Conservation (phyloP, 2,797 vertebrate species). For the Poeciliopsis paucimaculata region DNA sequence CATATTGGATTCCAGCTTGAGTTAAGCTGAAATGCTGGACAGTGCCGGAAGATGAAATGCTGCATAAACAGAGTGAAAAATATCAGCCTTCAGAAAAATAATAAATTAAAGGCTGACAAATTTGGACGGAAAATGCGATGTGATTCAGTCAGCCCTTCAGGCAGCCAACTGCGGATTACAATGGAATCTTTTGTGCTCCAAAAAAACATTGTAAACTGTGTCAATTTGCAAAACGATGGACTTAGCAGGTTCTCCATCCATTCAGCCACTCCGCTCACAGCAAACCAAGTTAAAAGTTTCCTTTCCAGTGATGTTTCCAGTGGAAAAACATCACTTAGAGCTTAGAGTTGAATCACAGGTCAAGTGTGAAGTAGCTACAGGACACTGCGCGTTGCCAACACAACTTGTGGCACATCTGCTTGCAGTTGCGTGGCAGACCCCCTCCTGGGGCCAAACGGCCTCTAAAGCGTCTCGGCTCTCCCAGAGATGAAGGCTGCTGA, state of each 20-base stretch:
- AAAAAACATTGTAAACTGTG: background rate
- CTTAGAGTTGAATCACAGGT: conserved; percentile 52
- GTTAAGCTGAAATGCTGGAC: conserved; percentile 57
- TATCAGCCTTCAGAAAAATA: conserved; percentile 44
- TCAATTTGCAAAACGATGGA: too few relatives aligned
- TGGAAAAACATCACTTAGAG: conserved; percentile 22
- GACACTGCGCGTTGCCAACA: conserved; percentile 12
- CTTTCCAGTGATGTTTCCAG: conserved; percentile 33
- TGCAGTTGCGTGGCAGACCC: conserved; percentile 45
- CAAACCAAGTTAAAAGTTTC: background rate
- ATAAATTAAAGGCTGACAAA: conserved; percentile 17
- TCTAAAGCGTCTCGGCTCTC: conserved; percentile 44
- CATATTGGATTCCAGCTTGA: conserved; percentile 58
- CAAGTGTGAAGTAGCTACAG: conserved; percentile 33
- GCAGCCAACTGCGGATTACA: conserved; percentile 2
- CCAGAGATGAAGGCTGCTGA: conserved; percentile 46
- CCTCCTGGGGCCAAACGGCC: conserved; percentile 55
- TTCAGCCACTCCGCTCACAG: background rate
- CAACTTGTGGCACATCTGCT: conserved; percentile 27
- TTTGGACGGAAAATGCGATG: conserved; percentile 17
- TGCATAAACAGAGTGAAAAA: conserved; percentile 42
- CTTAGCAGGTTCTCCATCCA: background rate
- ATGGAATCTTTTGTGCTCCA: conserved; percentile 2
- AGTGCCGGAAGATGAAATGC: conserved; percentile 41
- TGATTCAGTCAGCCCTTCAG: conserved; percentile 16